Conservation (phyloP, 2,888 invertebrate species). For the Drosophila melanosoma region DNA sequence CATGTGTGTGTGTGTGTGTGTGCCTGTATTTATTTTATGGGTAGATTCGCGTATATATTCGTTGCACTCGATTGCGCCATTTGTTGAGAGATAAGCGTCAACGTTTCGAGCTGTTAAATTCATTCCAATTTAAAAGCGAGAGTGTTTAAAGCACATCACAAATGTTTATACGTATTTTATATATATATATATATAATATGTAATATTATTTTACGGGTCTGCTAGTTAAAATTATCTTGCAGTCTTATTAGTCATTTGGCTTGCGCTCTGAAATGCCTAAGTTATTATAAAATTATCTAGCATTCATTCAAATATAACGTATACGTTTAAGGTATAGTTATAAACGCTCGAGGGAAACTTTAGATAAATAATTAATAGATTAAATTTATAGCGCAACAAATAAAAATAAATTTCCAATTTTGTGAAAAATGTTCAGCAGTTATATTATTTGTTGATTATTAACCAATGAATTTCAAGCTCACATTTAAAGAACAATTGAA, state of each 20-base stretch:
- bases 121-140: slow-evolving; percentile 55
- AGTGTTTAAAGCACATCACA: slow-evolving; percentile 27
- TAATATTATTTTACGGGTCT: slow-evolving; percentile 10
- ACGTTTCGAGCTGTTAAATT: slow-evolving; percentile 42
- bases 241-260: slow-evolving; percentile 32
- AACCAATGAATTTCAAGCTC: not conserved
- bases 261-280: slow-evolving; percentile 13
- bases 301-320: slow-evolving; percentile 4
- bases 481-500: not conserved
- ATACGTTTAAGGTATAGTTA: not conserved
- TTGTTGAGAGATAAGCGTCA: slow-evolving; percentile 48
- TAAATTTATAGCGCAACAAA: not conserved
- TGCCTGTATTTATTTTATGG: slow-evolving; percentile 1
- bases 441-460: not conserved
- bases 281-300: slow-evolving; percentile 10
- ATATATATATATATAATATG: not conserved
- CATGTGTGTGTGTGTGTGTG: slow-evolving; percentile 1
- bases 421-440: not conserved
- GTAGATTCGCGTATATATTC: slow-evolving; percentile 49
- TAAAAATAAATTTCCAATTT: not conserved
- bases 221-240: slow-evolving; percentile 24
- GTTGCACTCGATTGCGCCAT: slow-evolving; percentile 56
- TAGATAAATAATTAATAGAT: not conserved
- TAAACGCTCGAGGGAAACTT: not conserved
- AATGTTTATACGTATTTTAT: slow-evolving; percentile 30